A percentile compares a stretch with the other conserved stretches of the same genome.
Evolutionary conservation across 2,113 vertebrate species (phyloP).

Genomic region (Apteryx owenii): DNA sequence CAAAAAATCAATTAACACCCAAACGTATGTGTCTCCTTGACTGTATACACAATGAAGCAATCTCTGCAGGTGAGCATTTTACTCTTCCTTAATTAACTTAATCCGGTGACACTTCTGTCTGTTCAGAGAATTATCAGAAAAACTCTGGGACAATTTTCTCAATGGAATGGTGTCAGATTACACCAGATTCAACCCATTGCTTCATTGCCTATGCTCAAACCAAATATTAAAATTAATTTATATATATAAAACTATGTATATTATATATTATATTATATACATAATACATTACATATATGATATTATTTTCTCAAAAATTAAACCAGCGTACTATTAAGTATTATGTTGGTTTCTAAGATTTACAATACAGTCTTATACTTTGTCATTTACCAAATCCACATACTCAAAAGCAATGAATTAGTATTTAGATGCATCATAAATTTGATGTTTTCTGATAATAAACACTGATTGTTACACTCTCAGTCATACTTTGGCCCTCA

Average conservation of each 20-base stretch:
- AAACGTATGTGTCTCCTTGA: not conserved
- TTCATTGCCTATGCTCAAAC: not conserved
- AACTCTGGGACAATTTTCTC: not conserved
- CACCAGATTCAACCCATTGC: not conserved
- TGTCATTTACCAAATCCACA: not conserved
- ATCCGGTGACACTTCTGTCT: not conserved
- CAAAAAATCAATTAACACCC: not conserved
- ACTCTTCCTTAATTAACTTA: not conserved
- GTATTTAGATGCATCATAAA: rapidly evolving
- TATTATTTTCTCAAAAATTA: too few species aligned
- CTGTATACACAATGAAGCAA: not conserved
- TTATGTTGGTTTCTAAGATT: not conserved
- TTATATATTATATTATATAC: too few species aligned
- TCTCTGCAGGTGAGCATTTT: not conserved
- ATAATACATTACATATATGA: too few species aligned
- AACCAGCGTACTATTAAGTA: too few species aligned
- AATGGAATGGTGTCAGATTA: not conserved
- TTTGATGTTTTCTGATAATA: not conserved
- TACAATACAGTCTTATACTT: not conserved
- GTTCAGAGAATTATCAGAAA: not conserved
- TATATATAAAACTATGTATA: too few species aligned
- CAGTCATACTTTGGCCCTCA: not conserved
- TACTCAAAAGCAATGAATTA: not conserved
- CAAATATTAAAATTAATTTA: too few species aligned
- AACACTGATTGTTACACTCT: not conserved